Conservation (phyloP, 2,113 vertebrate species). For the western clawed frog (Xenopus tropicalis) region DNA sequence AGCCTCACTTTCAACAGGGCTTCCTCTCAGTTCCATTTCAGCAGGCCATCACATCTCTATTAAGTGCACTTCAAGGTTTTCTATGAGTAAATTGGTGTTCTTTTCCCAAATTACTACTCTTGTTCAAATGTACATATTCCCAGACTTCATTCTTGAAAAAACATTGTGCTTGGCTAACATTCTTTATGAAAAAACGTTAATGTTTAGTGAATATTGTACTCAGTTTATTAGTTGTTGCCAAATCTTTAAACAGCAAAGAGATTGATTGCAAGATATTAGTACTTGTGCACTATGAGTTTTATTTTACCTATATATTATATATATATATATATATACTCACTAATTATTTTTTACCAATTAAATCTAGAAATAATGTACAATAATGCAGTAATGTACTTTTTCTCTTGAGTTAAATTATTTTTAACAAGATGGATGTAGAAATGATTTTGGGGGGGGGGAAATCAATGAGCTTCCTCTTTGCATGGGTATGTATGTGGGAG, state of each 20-base stretch:
- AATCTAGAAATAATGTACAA: no score
- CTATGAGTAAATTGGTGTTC: constrained; percentile 9
- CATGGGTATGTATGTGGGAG: no score
- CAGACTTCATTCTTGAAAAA: constrained; percentile 54
- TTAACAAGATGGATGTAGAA: no score
- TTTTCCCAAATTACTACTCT: constrained; percentile 49
- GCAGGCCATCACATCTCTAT: constrained; percentile 6
- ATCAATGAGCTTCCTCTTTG: no score
- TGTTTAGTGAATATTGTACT: constrained; percentile 51
- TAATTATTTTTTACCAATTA: no score
- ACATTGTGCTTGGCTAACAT: constrained; percentile 54
- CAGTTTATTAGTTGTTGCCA: constrained; percentile 46
- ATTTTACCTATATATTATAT: no score
- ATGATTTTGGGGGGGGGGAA: no score
- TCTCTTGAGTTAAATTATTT: no score
- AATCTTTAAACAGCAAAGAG: constrained; percentile 41
- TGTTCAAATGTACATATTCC: constrained; percentile 45
- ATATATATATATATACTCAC: no score
- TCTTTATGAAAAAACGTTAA: constrained; percentile 46
- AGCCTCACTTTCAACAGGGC: constrained; percentile 48
- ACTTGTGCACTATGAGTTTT: not conserved
- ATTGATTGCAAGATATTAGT: constrained; percentile 43
- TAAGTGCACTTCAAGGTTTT: constrained; percentile 6
- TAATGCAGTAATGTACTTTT: no score
- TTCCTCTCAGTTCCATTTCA: constrained; percentile 27